Conservation (phyloP, 2,797 vertebrate genomes). For the Lacerta agilis region DNA sequence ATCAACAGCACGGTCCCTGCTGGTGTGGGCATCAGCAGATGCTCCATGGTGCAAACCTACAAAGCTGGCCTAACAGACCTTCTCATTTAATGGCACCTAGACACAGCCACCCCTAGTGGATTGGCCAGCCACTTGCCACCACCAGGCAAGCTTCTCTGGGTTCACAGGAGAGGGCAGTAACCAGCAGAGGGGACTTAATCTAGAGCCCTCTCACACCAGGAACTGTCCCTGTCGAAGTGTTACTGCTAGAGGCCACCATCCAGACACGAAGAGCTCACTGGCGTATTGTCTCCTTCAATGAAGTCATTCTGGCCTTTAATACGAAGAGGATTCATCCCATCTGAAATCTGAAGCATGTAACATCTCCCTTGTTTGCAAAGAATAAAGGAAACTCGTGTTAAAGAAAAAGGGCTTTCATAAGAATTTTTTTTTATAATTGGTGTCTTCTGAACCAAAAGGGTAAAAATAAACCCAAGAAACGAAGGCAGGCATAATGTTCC, state of each 20-base stretch:
- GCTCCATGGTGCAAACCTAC: too few species aligned
- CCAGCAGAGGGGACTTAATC: too few species aligned
- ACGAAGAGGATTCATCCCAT: not conserved
- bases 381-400: not conserved
- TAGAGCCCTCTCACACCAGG: too few species aligned
- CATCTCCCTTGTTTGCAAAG: not conserved
- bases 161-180: too few species aligned
- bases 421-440: not conserved
- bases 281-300: not conserved
- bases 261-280: not conserved
- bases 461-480: conserved; percentile 17
- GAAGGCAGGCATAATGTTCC: not conserved
- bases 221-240: too few species aligned
- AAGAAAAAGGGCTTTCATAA: not conserved
- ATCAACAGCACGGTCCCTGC: too few species aligned
- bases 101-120: too few species aligned
- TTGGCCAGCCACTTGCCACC: too few species aligned
- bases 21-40: too few species aligned
- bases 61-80: too few species aligned
- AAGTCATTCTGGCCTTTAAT: not conserved
- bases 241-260: not conserved
- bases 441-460: not conserved
- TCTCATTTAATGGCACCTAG: too few species aligned
- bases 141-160: too few species aligned
- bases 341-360: not conserved